Evolutionary conservation across 2,113 vertebrate genomes (phyloP).

Genomic region (Odocoileus virginianus): DNA sequence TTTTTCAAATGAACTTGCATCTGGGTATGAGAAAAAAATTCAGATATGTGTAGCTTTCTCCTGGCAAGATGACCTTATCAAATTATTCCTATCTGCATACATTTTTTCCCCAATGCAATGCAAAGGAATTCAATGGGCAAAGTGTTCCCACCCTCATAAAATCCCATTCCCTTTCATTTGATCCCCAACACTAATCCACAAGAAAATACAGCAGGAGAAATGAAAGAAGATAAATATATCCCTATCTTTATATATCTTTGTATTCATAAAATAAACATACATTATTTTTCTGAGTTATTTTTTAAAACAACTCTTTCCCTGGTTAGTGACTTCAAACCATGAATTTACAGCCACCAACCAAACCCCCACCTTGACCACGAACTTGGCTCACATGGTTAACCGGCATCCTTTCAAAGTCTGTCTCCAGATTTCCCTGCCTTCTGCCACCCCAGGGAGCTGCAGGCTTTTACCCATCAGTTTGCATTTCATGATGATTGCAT

Average conservation of each 20-base stretch:
- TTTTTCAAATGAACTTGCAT: constrained; percentile 18
- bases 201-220: not conserved
- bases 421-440: not conserved
- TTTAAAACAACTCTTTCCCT: not conserved
- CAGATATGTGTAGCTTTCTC: not conserved
- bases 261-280: not conserved
- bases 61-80: not conserved
- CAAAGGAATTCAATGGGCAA: not conserved
- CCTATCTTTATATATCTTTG: not conserved
- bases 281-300: not conserved
- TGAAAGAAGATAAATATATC: not conserved
- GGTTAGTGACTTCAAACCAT: not conserved
- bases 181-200: not conserved
- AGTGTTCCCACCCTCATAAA: not conserved
- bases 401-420: not conserved
- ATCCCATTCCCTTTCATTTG: not conserved
- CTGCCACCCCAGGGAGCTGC: not conserved
- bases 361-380: not conserved
- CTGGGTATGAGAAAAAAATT: not conserved
- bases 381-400: not conserved
- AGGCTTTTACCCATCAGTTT: not conserved
- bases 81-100: not conserved
- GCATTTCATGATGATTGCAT: not conserved
- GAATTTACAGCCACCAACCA: not conserved
- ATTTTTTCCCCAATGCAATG: not conserved